Percentiles rank a stretch among this genome's conserved stretches.
phyloP scores from a whole-genome alignment of 2,888 invertebrate species.

The Synanthedon andrenaeformis region DNA sequence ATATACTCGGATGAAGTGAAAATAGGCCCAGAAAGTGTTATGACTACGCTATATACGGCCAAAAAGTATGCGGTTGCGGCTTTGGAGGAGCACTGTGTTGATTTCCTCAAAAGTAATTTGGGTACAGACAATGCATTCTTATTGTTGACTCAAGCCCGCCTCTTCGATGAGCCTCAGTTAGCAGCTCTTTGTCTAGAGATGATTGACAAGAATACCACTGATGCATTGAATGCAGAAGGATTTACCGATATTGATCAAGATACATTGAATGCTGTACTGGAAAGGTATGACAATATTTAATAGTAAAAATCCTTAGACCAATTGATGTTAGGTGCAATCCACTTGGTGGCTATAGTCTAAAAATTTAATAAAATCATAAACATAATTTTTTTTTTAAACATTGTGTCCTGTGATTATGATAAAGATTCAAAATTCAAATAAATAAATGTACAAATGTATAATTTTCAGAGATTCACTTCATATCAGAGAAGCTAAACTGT shows the following conservation, averaged over 20 bases:
- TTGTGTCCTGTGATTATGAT: too few species aligned
- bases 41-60: slow-evolving; percentile 88
- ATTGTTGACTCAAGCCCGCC: slow-evolving; percentile 80
- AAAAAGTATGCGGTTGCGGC: slow-evolving; percentile 90
- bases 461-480: slow-evolving; percentile 78
- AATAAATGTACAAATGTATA: neutral
- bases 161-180: slow-evolving; percentile 86
- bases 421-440: too few species aligned
- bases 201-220: slow-evolving; percentile 85
- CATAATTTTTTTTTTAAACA: too few species aligned
- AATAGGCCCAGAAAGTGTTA: slow-evolving; percentile 87
- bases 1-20: slow-evolving; percentile 86
- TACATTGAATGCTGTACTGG: slow-evolving; percentile 80
- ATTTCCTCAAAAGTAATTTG: slow-evolving; percentile 79
- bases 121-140: slow-evolving; percentile 87
- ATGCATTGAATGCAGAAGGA: slow-evolving; percentile 82
- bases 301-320: neutral
- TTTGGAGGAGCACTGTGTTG: slow-evolving; percentile 85
- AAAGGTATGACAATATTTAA: slow-evolving; percentile 41
- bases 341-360: too few species aligned
- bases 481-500: slow-evolving; percentile 82
- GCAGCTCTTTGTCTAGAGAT: slow-evolving; percentile 85
- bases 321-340: neutral
- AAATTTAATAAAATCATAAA: neutral
- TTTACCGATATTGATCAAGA: slow-evolving; percentile 86